Evolutionary conservation across 2,888 invertebrate species (phyloP), one percentile per base, ranked within the genome.

Genomic region (Thecocarcelia acutangulata): DNA sequence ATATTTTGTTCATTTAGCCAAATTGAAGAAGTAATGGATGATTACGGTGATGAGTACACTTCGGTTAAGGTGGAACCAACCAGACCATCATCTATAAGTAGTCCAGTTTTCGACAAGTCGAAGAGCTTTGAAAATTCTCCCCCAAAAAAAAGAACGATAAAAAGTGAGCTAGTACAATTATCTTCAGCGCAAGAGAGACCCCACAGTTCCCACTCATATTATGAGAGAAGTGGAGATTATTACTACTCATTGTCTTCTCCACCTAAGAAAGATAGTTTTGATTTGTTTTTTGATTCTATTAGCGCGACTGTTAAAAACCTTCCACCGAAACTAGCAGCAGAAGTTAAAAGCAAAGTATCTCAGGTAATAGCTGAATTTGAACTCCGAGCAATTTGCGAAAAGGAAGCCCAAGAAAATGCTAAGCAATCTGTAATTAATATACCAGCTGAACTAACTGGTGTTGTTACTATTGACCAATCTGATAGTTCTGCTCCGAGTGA

Each of bases 201-300:
- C 21, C 59, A 52, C 11, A 52, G 54, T 21, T 19, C 50, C 15
- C 42, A 17, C 9, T 12, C 69, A 2, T 37, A 48, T 54, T 68
- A 79, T 28, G 80, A 83, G 9, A 40, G 68, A 19, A 58, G 87
- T 13, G 83, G 63, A 0, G 80, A 83, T 4, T 88, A 85, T 63
- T 86, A 84, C 21, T 72, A 85, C 40, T 66, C 66, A 15, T 5
- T 42, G 0, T 84, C 40, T 8, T 46, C 64, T 83, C 4, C 50
- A 64, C 5, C 58, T 74, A 46, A 77, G 21, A 70, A 59, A 37
- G 80, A 80, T 11, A 74, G 50, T 56, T 74, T 80, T 19, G 87
- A 87, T 52, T 83, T 87, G 63, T 87, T 87, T 52, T 87, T 87
- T 13, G 88, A 87, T 40, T 88, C 88, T 21, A 86, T 87, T 5